Conservation (phyloP, 1,140 invertebrate species). For the Heliothis subflexa region DNA sequence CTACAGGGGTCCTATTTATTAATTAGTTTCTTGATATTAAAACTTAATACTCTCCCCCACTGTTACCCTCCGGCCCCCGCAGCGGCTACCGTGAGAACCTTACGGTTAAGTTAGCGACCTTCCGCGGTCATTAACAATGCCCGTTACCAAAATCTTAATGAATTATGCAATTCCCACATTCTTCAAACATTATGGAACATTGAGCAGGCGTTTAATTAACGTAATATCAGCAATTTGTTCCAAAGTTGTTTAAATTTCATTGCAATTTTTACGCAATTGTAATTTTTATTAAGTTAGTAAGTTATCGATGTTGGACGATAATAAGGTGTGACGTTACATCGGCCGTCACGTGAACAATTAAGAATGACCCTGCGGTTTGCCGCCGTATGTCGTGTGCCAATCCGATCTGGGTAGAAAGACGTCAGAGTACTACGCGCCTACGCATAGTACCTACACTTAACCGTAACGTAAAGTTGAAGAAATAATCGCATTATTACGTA, state of each 20-base stretch:
- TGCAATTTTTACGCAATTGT: slow-evolving; percentile 24
- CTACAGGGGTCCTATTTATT: neutral
- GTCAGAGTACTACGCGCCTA: slow-evolving; percentile 16
- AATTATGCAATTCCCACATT: slow-evolving; percentile 48
- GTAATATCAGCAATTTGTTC: slow-evolving; percentile 34
- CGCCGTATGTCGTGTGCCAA: slow-evolving; percentile 18
- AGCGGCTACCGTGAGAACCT: slow-evolving; percentile 33
- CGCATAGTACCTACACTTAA: slow-evolving; percentile 2
- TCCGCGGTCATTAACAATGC: slow-evolving; percentile 50
- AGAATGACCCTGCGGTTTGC: slow-evolving; percentile 35
- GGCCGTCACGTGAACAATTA: slow-evolving; percentile 31
- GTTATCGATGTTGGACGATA: slow-evolving; percentile 31
- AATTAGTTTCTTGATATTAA: slow-evolving; percentile 19
- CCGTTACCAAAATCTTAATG: slow-evolving; percentile 49
- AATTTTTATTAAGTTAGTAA: slow-evolving; percentile 30
- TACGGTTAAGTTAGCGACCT: slow-evolving; percentile 51
- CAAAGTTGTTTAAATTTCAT: slow-evolving; percentile 24
- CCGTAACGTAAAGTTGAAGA: slow-evolving; percentile 15
- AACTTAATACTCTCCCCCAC: neutral
- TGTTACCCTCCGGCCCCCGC: neutral
- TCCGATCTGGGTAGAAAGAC: slow-evolving; percentile 24
- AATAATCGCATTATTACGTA: neutral
- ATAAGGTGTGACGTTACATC: slow-evolving; percentile 30
- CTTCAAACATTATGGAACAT: slow-evolving; percentile 35
- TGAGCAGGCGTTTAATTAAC: slow-evolving; percentile 10